Evolutionary conservation across 64 coral and sea anemone species (phyloP).

Genomic region (Acropora yongei): DNA sequence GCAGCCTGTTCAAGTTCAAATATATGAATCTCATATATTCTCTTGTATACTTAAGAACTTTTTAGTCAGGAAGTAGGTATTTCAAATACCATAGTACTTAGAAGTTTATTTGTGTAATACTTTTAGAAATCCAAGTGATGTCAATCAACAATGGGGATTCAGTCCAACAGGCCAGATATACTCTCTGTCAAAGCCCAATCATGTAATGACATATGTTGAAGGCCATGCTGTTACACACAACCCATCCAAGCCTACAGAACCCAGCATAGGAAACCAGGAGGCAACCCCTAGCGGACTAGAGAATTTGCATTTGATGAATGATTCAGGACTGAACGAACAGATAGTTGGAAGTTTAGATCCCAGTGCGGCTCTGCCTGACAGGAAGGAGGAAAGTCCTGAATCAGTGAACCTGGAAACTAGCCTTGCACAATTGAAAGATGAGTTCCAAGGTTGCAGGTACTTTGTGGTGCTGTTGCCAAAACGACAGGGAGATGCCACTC

Average conservation of each 20-base stretch:
- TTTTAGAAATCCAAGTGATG: conserved; percentile 60
- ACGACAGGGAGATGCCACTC: conserved; percentile 53
- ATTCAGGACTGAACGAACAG: not conserved
- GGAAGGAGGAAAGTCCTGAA: conserved; percentile 4
- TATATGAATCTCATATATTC: too few relatives aligned
- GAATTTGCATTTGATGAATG: conserved; percentile 35
- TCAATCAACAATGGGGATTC: conserved; percentile 87
- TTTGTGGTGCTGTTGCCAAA: conserved; percentile 56
- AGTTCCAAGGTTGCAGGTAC: conserved; percentile 56
- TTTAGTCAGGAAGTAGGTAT: too few relatives aligned
- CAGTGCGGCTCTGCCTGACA: conserved; percentile 23
- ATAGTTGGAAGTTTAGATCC: not conserved
- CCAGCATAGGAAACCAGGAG: not conserved
- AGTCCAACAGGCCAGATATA: conserved; percentile 92
- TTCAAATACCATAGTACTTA: not conserved
- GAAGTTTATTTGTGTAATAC: not conserved
- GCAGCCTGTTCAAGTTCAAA: too few relatives aligned
- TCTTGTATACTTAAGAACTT: too few relatives aligned
- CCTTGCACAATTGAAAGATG: conserved; percentile 52
- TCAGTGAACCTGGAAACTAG: not conserved
- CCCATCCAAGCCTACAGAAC: not conserved
- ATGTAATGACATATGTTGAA: conserved; percentile 77
- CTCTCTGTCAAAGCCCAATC: conserved; percentile 72
- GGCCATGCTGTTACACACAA: conserved; percentile 44
- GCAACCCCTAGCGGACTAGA: not conserved